A percentile compares a stretch with the other conserved stretches of the same genome.
Evolutionary conservation across 35 echinoderm and acorn worm genomes (phyloP).

Genomic region (Nesometra sesokonis): DNA sequence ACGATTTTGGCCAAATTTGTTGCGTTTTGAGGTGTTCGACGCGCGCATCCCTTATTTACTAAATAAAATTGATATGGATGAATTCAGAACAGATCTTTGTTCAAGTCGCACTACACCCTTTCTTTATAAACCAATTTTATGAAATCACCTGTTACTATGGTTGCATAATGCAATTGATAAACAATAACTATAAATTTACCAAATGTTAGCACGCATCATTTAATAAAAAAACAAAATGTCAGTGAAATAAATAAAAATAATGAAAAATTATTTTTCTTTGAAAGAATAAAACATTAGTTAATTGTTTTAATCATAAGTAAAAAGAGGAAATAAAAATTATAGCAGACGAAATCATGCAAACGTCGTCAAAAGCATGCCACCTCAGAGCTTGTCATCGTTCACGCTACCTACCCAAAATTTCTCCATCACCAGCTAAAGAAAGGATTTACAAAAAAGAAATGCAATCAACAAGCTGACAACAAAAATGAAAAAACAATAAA

Average conservation of each 20-base stretch:
- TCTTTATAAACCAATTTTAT: no score
- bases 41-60: no score
- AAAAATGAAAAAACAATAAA: background rate
- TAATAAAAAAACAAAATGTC: background rate
- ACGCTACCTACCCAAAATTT: constrained; percentile 87
- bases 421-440: constrained; percentile 73
- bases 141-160: background rate
- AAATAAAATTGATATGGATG: no score
- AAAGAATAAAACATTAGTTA: background rate
- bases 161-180: background rate
- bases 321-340: background rate
- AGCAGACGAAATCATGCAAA: background rate
- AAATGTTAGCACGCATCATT: background rate
- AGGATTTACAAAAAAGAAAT: constrained; percentile 19
- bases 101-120: no score
- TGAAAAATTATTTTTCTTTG: background rate
- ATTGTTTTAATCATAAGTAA: background rate
- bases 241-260: background rate
- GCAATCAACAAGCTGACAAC: background rate
- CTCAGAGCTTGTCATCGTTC: background rate
- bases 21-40: no score
- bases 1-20: no score
- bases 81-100: no score
- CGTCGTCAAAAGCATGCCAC: background rate
- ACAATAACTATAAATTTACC: no score